Evolutionary conservation across 2,888 invertebrate species (phyloP), one percentile per base, ranked within the genome.

Genomic region (Trachelus stipa): DNA sequence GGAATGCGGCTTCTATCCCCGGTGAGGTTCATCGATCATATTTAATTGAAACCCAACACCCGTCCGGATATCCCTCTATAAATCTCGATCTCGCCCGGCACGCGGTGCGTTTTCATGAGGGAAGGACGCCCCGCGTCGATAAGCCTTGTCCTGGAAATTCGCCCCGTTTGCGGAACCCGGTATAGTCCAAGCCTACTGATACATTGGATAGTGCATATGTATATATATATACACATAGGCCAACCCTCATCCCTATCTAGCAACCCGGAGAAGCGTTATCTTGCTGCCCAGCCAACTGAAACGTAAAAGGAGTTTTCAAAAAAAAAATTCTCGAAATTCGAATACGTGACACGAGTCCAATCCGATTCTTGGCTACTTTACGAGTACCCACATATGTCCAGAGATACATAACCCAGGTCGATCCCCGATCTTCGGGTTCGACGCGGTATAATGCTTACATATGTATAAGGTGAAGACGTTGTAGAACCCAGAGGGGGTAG

Each of bases 31-130:
- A 87, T 88, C 86, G 85, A 88, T 88, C 88, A 88, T 87, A 87
- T 88, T 88, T 87, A 88, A 88, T 88, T 88, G 87, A 88, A 88
- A 88, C 86, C 86, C 85, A 85, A 88, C 87, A 87, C 87, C 84
- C 81, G 81, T 79, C 82, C 81, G 78, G 81, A 81, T 84, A 80
- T 80, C 81, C 84, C 83, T 82, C 84, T 82, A 87, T 86, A 87
- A 88, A 88, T 87, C 85, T 86, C 81, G 77, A 81, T 82, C 82
- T 81, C 71, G 4, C 71, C 71, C 6, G 34, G 78, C 79, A 75
- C 81, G 79, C 79, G 79, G 79, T 78, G 79, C 81, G 81, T 83
- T 83, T 82, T 81, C 81, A 81, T 75, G 80, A 79, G 79, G 79
- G 81, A 78, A 73, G 71, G 79, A 68, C 40, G 37, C 74, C 33